Evolutionary conservation across 2,797 vertebrate genomes (phyloP), one percentile per base, ranked within the genome.

Genomic region (Macrochelys suwanniensis): DNA sequence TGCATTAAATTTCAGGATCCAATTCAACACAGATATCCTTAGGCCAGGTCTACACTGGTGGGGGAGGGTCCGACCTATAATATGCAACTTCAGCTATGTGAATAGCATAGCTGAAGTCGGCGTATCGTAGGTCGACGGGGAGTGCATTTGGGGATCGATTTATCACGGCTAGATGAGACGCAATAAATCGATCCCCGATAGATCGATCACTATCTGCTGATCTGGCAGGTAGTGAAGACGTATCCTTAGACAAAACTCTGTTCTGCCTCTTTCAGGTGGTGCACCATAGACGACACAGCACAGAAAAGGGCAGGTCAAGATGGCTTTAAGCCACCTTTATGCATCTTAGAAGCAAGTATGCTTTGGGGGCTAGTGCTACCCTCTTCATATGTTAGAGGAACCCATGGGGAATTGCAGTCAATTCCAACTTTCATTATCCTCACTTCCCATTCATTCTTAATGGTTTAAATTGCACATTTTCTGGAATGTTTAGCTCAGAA

Each of bases 201-300:
- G 37, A 42, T 42, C 37, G 37, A 42, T 42, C 37, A 42, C 37
- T 42, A 42, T 42, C 37, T 42, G 37, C 37, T 42, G 37, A 42
- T 42, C 37, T 42, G 37, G 37, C 37, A 42, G 37, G 37, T 4
- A 42, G 37, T 42, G 37, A 42, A 42, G 37, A 42, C 37, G 37
- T 49, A 47, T 77, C 74, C 26, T 49, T 77, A 7, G 45, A 28
- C 26, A 49, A 77, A 7, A 77, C 16, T 49, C 74, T 77, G 1
- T 2, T 7, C 50, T 21, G 5, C 33, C 5, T 11, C 5, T 71
- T n/a, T 50, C n/a, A 13, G 0, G 1, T 12, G 37, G 25, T 13
- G 11, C 31, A 84, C 33, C 2, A 2, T 13, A 61, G 5, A 11
- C 59, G 8, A 42, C 3, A 26, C 9, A 81, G 31, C 26, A 87